Evolutionary conservation across 1,140 invertebrate species (phyloP), one percentile per base, ranked within the genome.

Genomic region (Diuraphis noxia): DNA sequence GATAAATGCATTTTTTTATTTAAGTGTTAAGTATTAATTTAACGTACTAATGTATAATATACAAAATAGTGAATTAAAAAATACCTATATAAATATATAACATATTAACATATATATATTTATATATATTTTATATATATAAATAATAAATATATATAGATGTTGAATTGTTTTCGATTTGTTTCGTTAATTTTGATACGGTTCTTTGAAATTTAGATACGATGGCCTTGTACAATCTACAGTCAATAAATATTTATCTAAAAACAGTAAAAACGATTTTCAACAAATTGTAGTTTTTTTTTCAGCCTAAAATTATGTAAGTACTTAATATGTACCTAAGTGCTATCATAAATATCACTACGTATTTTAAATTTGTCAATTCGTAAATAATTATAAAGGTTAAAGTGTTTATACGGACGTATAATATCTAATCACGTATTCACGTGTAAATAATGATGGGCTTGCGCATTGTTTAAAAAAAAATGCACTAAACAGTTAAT

Each of bases 151-250:
- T 43, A 43, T 43, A 36, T 36, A 36, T 23, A 79, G 30, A n/a
- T 30, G 21, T 36, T 30, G 21, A 86, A 38, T 52, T 34, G 56
- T 88, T 56, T 72, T 63, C 38, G 9, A 88, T 88, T 88, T 5
- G 63, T 89, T 89, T 89, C 88, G 40, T 89, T 77, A 41, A 77
- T 89, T 77, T 89, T 36, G 63, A 72, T 43, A 89, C n/a, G 56
- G 40, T 46, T 77, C 88, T 77, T 46, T 25, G 30, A 77, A 43
- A 77, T 89, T 56, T 77, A 77, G 52, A 77, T 46, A 89, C 63
- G n/a, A 63, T 41, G 52, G 21, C 56, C 81, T 13, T 40, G 81
- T 40, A 40, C 79, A 38, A 40, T 25, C 23, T 81, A 10, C 4
- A 81, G 5, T 2, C 40, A 81, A 81, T 81, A 86, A 36, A 36